Base-by-base conservation (phyloP, 2,797 vertebrate species). In the Parotocinclus haroldoi region DNA sequence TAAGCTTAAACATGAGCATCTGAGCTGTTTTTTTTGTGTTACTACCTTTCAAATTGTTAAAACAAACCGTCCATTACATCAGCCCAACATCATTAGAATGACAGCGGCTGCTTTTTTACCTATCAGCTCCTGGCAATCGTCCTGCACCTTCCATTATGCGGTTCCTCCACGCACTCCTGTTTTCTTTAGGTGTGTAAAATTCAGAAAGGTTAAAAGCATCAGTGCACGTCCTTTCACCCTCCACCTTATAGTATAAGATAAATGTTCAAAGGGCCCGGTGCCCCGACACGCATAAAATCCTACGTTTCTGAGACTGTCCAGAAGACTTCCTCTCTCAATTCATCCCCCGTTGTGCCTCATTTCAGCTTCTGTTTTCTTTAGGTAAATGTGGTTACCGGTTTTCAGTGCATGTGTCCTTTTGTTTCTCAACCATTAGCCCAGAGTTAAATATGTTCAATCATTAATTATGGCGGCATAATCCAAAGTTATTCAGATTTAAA, bases 211-310 rank as follows among this genome's bases (percentile, higher is more conserved):
- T 16, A 13, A 50, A 65, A 63, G 48, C 37, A 44, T 61, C 52
- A 66, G 67, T 54, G 45, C n/a, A 57, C 44, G 27, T 58, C 63
- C 18, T 36, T 49, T 66, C 16, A 36, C 38, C 53, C 39, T 9
- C 45, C 18, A 49, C 27, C 27, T 27, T 27, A 27, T 40, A 37
- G 39, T 52, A 0, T 38, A 66, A 55, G 46, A 61, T 42, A 44
- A 55, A 66, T 27, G 58, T 69, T 48, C 44, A 27, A 46, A 51
- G 52, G 19, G 37, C 52, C 3, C 3, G 16, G 42, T 59, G 50
- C 65, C 5, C 27, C 55, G 27, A 38, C 48, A 57, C 18, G 19
- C 39, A 27, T 44, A 53, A 53, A 54, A 63, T 13, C 49, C 44
- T 50, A 12, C 61, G 46, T 45, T 50, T 45, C 48, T 17, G 11